Conservation (phyloP, 2,888 invertebrate genomes). For the Stictocephala bisonia region DNA sequence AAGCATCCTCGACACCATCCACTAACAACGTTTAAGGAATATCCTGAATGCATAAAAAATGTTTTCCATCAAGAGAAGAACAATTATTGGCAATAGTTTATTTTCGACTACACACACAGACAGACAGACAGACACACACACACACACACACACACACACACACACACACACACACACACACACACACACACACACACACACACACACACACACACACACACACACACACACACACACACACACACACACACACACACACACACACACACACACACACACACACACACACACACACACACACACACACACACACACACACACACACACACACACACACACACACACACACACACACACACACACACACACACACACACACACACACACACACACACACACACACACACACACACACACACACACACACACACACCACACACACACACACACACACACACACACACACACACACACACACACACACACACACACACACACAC, state of each 20-base stretch:
- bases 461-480: background rate
- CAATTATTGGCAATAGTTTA: too few relatives aligned
- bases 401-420: background rate
- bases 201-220: background rate
- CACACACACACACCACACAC: too few relatives aligned
- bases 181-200: background rate
- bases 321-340: background rate
- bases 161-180: slow-evolving; percentile 13
- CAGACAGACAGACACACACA: background rate
- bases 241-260: background rate
- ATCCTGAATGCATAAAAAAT: too few relatives aligned
- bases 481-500: background rate
- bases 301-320: background rate
- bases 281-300: background rate
- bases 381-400: background rate
- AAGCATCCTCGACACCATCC: too few relatives aligned
- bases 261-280: background rate
- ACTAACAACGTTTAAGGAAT: too few relatives aligned
- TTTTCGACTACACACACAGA: background rate
- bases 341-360: background rate
- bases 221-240: background rate
- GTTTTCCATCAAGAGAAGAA: too few relatives aligned
- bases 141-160: background rate
- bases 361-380: background rate
- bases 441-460: background rate